phyloP scores from a whole-genome alignment of 2,888 invertebrate genomes.

The Pelosia muscerda region DNA sequence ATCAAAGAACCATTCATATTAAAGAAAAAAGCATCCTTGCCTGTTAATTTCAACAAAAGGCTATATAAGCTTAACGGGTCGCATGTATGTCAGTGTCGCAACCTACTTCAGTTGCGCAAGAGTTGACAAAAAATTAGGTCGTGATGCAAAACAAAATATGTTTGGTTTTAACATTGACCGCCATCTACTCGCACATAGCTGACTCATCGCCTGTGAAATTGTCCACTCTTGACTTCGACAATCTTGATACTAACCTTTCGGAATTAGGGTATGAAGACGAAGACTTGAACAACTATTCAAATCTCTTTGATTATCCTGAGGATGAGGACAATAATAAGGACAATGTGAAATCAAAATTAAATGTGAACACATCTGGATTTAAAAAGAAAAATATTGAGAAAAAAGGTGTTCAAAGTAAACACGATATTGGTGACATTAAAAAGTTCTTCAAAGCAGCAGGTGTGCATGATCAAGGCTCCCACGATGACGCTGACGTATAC shows the following conservation, averaged over 20 bases:
- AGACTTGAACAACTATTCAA: slow-evolving; percentile 68
- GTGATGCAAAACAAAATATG: slow-evolving; percentile 70
- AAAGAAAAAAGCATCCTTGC: slow-evolving; percentile 76
- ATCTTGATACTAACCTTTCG: slow-evolving; percentile 68
- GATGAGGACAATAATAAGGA: slow-evolving; percentile 32
- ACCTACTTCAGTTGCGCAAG: slow-evolving; percentile 80
- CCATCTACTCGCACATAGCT: slow-evolving; percentile 56
- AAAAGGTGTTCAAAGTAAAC: slow-evolving; percentile 65
- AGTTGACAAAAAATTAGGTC: slow-evolving; percentile 61
- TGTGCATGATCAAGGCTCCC: slow-evolving; percentile 64
- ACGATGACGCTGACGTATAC: slow-evolving; percentile 76
- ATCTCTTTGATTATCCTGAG: slow-evolving; percentile 60
- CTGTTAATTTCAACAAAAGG: slow-evolving; percentile 66
- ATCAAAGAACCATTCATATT: slow-evolving; percentile 58
- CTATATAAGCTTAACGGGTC: slow-evolving; percentile 73
- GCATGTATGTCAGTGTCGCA: slow-evolving; percentile 86
- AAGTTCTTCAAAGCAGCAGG: slow-evolving; percentile 67
- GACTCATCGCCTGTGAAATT: slow-evolving; percentile 67
- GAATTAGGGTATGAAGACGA: slow-evolving; percentile 72
- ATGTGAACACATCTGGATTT: slow-evolving; percentile 60
- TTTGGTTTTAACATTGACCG: slow-evolving; percentile 65
- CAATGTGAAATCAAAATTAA: slow-evolving; percentile 54
- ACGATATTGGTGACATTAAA: slow-evolving; percentile 69
- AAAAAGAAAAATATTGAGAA: slow-evolving; percentile 66
- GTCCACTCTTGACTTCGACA: slow-evolving; percentile 67